A percentile compares a stretch with the other conserved stretches of the same genome.
Evolutionary conservation across 2,113 vertebrate species (phyloP).

Genomic region (Empidonax alnorum): DNA sequence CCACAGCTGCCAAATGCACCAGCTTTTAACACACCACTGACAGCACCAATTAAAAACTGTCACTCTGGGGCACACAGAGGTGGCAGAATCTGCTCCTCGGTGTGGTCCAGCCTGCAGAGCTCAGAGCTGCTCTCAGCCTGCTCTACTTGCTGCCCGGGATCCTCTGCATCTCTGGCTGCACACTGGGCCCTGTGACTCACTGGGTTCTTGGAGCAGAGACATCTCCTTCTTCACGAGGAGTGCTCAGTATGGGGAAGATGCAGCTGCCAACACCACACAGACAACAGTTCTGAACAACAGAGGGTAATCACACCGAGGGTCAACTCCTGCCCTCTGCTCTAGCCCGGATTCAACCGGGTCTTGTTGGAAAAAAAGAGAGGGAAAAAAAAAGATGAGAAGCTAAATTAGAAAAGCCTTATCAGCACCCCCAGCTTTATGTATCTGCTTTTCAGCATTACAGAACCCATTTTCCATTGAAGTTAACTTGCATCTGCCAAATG

Average conservation of each 20-base stretch:
- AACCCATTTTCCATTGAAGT: neutral
- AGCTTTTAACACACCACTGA: neutral
- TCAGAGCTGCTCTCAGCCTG: neutral
- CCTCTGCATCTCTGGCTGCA: neutral
- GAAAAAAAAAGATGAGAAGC: neutral
- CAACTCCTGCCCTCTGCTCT: neutral
- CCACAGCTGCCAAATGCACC: neutral
- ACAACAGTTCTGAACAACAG: neutral
- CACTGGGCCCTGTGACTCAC: neutral
- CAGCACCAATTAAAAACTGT: neutral
- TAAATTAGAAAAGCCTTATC: neutral
- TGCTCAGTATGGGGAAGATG: neutral
- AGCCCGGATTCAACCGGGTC: neutral
- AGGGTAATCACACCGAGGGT: neutral
- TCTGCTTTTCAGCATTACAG: neutral
- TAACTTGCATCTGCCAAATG: neutral
- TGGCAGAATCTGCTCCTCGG: neutral
- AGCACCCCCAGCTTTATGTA: neutral
- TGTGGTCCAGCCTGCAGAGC: neutral
- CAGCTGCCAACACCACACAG: neutral
- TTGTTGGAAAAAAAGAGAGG: neutral
- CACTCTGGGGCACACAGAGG: neutral
- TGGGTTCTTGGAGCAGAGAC: neutral
- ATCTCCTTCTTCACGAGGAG: neutral
- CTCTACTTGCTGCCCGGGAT: neutral